A percentile compares a stretch with the other conserved stretches of the same genome.
Evolutionary conservation across 2,888 invertebrate species (phyloP).

Genomic region (Tachina lurida): DNA sequence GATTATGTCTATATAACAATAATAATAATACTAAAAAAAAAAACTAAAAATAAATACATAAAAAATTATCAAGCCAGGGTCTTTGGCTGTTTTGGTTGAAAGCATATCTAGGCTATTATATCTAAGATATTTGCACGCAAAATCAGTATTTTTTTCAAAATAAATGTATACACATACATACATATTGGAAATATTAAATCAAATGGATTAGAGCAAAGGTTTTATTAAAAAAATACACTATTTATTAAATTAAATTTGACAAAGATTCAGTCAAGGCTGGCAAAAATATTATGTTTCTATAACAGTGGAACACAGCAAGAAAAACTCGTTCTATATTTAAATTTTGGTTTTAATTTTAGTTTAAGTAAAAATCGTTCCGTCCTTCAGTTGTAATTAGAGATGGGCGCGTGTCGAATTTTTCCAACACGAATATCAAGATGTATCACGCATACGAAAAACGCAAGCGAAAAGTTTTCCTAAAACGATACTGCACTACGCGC

Average conservation of each 20-base stretch:
- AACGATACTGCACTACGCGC: no score
- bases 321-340: no score
- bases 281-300: no score
- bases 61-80: conserved; percentile 77
- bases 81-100: conserved; percentile 80
- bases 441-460: no score
- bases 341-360: no score
- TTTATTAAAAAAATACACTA: not conserved
- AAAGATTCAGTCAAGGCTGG: no score
- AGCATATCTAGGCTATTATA: conserved; percentile 82
- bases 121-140: conserved; percentile 82
- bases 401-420: no score
- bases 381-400: no score
- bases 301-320: no score
- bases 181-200: not conserved
- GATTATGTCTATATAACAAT: conserved; percentile 26
- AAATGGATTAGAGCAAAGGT: conserved; percentile 7
- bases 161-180: not conserved
- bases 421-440: no score
- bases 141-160: conserved; percentile 41
- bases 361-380: no score
- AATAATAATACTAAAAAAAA: conserved; percentile 48
- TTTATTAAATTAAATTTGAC: conserved; percentile 15
- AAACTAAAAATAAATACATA: conserved; percentile 32
- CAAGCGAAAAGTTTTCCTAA: no score